Percentiles rank a stretch among this genome's conserved stretches.
phyloP scores from a whole-genome alignment of 2,888 invertebrate genomes.

The Pyrrhosoma nymphula region DNA sequence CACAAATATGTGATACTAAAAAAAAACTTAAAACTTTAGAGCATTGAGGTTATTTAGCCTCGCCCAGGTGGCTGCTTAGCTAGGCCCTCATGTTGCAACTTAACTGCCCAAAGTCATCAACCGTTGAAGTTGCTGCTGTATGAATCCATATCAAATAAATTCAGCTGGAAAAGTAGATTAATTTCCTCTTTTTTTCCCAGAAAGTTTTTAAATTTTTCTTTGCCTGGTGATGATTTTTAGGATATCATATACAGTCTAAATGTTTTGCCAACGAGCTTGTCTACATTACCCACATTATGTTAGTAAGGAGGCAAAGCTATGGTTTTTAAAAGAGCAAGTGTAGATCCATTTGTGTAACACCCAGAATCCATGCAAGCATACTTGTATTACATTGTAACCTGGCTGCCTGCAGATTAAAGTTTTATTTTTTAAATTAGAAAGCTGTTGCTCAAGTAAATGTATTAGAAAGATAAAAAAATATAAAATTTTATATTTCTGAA shows the following conservation, averaged over 20 bases:
- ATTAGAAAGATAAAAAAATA: constrained; percentile 65
- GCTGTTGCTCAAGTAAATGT: constrained; percentile 66
- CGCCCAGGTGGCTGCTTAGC: constrained; percentile 56
- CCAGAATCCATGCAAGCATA: constrained; percentile 31
- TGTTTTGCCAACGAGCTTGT: constrained; percentile 45
- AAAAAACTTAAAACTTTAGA: constrained; percentile 50
- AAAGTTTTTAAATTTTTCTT: neutral
- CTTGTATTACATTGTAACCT: constrained; percentile 55
- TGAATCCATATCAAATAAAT: constrained; percentile 65
- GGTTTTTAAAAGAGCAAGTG: constrained; percentile 2
- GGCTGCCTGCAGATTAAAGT: constrained; percentile 66
- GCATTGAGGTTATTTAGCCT: constrained; percentile 46
- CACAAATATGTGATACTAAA: constrained; percentile 67
- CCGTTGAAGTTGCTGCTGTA: constrained; percentile 64
- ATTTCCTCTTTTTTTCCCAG: neutral
- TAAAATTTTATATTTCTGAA: constrained; percentile 64
- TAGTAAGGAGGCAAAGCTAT: constrained; percentile 42
- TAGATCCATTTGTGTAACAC: constrained; percentile 48
- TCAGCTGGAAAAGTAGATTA: constrained; percentile 44
- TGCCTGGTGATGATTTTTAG: constrained; percentile 14
- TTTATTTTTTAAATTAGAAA: constrained; percentile 62
- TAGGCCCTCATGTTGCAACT: constrained; percentile 62
- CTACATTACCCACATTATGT: constrained; percentile 24
- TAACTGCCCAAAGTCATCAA: constrained; percentile 64
- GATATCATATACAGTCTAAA: neutral